Conservation (phyloP, 2,113 vertebrate genomes). For the Rallus limicola region DNA sequence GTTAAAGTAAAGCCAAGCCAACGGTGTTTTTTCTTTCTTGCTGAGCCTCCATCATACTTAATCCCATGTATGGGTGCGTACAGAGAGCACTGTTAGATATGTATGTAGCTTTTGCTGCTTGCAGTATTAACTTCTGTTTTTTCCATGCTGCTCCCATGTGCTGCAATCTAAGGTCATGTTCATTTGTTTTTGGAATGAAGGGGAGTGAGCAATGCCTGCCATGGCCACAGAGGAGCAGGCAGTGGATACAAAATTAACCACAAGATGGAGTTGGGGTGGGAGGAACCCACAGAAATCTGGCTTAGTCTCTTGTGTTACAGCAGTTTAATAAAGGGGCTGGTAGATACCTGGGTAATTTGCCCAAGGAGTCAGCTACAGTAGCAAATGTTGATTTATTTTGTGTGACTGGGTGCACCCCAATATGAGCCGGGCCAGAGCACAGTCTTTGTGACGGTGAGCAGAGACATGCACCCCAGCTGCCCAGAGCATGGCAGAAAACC, state of each 20-base stretch:
- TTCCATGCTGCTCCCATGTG: slow-evolving; percentile 2
- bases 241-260: background rate
- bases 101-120: slow-evolving; percentile 17
- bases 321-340: background rate
- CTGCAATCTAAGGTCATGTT: slow-evolving; percentile 1
- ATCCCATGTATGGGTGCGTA: background rate
- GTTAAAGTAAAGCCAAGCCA: background rate
- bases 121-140: background rate
- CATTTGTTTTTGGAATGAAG: slow-evolving; percentile 50
- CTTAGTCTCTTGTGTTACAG: background rate
- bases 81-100: background rate
- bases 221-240: slow-evolving; percentile 16
- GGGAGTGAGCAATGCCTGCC: slow-evolving; percentile 4
- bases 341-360: background rate
- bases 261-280: fast-evolving
- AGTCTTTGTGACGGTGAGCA: background rate
- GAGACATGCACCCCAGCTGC: background rate
- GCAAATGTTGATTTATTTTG: background rate
- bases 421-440: background rate
- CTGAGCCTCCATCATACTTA: background rate
- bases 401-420: background rate
- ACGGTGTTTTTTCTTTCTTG: background rate
- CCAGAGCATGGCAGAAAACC: fast-evolving
- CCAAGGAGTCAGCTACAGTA: background rate
- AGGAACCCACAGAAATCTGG: background rate